Evolutionary conservation across 1,140 invertebrate species (phyloP), one percentile per base, ranked within the genome.

Genomic region (Polyergus mexicanus): DNA sequence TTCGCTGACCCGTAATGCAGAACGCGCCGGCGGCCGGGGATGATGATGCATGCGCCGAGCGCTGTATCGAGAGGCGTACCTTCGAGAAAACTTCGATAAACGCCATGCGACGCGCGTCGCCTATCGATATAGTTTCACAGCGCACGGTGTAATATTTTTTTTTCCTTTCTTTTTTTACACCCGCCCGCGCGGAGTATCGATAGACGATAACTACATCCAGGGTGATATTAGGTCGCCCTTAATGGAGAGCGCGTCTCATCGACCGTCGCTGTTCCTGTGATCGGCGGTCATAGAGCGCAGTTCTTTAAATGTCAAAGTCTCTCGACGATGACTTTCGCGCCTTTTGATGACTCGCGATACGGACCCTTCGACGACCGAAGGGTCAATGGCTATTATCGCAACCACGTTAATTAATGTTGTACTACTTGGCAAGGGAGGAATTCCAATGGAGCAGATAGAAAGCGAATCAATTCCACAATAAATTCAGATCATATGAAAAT

Each of bases 261-360:
- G 78, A 81, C 38, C 66, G 25, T 10, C 41, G 13, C 3, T 51
- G 47, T 19, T 51, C 47, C 4, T 19, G 16, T 19, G 16, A 6
- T 19, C 35, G 16, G 22, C 10, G 77, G 51, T 38, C 22, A 68
- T 58, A 72, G 78, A n/a, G 25, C 38, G 28, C 66, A 58, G 38
- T 38, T n/a, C 68, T 72, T 83, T 83, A 83, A 83, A 83, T 83
- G 78, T 83, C 78, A 83, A 83, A 83, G 78, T 60, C 68, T 83
- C 54, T 54, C 41, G 28, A 62, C 13, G 16, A 13, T 47, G 22
- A 71, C 54, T 74, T 74, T 83, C 54, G 54, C 38, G 54, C 38
- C 41, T 74, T 63, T 83, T 63, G n/a, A n/a, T n/a, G n/a, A n/a
- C n/a, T n/a, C n/a, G 62, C 38, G 51, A 81, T 28, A 2, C 35